These are phyloP conservation scores for Larimichthys polyactis DNA, from an alignment of 2,113 vertebrate genomes.

Conservation along the genomic window DNA sequence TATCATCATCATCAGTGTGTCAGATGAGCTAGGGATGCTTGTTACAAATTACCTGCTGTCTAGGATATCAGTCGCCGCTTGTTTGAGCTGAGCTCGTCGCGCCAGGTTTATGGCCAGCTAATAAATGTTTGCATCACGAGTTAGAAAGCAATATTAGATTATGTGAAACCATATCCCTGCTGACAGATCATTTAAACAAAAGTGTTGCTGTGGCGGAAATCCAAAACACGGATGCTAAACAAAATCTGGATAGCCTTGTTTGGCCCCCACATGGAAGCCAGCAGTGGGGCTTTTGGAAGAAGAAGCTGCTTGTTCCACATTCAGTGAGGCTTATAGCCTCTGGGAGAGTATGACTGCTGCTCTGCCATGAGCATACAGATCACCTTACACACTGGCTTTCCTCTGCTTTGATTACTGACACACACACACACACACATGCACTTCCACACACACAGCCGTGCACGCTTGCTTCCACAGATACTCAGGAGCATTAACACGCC, in stretches of 20 bases:
- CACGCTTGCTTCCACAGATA: constrained; percentile 50
- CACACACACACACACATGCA: constrained; percentile 32
- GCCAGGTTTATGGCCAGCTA: constrained; percentile 32
- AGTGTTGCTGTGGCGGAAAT: constrained; percentile 39
- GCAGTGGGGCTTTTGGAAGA: constrained; percentile 41
- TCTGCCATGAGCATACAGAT: constrained; percentile 75
- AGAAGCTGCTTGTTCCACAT: constrained; percentile 66
- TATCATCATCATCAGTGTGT: constrained; percentile 67
- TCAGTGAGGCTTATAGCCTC: constrained; percentile 71
- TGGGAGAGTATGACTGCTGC: constrained; percentile 72
- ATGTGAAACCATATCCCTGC: constrained; percentile 30
- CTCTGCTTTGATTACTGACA: constrained; percentile 74
- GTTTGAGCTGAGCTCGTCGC: constrained; percentile 36
- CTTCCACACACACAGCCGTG: constrained; percentile 25
- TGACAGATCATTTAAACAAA: constrained; percentile 32
- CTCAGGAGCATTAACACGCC: constrained; percentile 30
- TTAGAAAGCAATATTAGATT: constrained; percentile 40
- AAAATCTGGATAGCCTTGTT: constrained; percentile 46
- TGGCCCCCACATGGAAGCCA: constrained; percentile 43
- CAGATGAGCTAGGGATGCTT: constrained; percentile 59
- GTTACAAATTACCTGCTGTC: constrained; percentile 65
- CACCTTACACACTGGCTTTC: constrained; percentile 76
- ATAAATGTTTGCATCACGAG: constrained; percentile 46
- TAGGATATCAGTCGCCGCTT: constrained; percentile 48
- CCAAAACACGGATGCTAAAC: constrained; percentile 53